These are phyloP conservation scores for Planiliza haematocheilus DNA, from an alignment of 2,113 vertebrate genomes.

Conservation along the genomic window DNA sequence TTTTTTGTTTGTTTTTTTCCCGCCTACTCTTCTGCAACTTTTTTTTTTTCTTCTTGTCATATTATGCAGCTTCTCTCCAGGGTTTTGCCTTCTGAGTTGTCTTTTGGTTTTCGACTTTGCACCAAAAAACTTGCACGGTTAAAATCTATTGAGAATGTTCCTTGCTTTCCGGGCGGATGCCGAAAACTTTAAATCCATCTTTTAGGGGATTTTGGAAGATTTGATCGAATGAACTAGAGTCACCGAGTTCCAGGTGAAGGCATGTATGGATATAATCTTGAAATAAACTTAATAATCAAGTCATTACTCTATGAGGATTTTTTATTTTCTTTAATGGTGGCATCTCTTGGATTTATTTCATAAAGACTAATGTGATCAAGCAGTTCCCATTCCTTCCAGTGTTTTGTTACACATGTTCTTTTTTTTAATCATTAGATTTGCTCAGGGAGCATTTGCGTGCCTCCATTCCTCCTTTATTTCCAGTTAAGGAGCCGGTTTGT, in stretches of 20 bases:
- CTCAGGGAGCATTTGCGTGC: slow-evolving; percentile 9
- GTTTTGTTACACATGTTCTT: background rate
- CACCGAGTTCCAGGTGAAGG: background rate
- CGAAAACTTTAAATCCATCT: background rate
- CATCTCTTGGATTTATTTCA: background rate
- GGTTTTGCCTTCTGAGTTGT: background rate
- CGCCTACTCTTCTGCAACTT: background rate
- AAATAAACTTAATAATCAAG: background rate
- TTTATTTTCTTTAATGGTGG: background rate
- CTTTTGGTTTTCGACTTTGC: background rate
- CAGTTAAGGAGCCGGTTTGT: slow-evolving; percentile 23
- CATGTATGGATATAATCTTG: background rate
- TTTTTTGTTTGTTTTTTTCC: no score
- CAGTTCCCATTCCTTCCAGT: background rate
- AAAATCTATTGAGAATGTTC: background rate
- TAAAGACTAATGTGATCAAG: background rate
- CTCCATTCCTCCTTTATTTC: slow-evolving; percentile 29
- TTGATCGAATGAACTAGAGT: background rate
- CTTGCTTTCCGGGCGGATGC: no score
- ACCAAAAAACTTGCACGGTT: background rate
- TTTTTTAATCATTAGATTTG: slow-evolving; percentile 14
- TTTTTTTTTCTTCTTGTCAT: slow-evolving; percentile 4
- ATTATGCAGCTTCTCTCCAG: slow-evolving; percentile 6
- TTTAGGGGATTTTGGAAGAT: background rate
- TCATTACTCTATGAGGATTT: slow-evolving; percentile 5